Conservation (phyloP, 2,797 vertebrate species). For the Sciurus vulgaris region DNA sequence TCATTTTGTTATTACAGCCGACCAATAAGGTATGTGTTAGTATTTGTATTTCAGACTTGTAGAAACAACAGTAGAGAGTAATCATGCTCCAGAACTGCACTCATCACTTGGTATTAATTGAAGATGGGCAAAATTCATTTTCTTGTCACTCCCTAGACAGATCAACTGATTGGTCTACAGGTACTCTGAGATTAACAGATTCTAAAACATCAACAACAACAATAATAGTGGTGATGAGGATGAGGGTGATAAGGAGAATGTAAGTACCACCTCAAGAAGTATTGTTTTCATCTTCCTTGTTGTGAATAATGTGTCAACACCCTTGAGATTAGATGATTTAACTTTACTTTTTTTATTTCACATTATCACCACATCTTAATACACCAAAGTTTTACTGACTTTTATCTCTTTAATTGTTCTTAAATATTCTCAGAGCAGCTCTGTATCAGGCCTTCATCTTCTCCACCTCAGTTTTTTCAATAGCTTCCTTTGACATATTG, state of each 20-base stretch:
- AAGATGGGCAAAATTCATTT: constrained; percentile 24
- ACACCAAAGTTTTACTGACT: background rate
- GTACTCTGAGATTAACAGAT: background rate
- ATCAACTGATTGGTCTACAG: background rate
- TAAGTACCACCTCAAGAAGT: background rate
- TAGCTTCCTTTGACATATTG: background rate
- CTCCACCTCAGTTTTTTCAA: background rate
- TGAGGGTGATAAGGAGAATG: background rate
- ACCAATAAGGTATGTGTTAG: background rate
- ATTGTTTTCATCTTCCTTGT: background rate
- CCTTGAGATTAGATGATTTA: background rate
- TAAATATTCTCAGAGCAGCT: constrained; percentile 30
- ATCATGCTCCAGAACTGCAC: background rate
- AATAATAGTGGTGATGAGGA: background rate
- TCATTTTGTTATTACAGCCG: constrained; percentile 33
- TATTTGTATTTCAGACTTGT: constrained; percentile 15
- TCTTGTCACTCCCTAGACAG: background rate
- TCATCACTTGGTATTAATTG: background rate
- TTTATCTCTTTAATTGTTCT: constrained; percentile 48
- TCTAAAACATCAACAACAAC: background rate
- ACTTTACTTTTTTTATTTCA: background rate
- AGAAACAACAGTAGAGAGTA: background rate
- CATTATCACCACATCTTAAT: background rate
- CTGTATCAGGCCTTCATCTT: background rate
- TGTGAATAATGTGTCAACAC: background rate